Conservation (phyloP, 2,888 invertebrate species). For the Campoplex nolae region DNA sequence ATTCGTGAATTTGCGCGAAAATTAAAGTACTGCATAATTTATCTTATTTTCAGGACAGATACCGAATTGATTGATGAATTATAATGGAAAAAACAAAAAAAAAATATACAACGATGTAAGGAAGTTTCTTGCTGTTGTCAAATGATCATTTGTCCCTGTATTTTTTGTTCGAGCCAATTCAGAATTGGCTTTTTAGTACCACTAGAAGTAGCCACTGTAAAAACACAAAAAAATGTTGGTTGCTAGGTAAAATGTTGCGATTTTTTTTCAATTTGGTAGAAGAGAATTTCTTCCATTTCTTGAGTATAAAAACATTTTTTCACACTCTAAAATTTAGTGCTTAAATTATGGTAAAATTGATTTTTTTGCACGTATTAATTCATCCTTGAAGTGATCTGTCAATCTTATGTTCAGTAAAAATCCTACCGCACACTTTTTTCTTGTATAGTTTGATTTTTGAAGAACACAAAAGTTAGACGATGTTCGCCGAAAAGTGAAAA, state of each 20-base stretch:
- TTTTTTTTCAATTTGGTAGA: background rate
- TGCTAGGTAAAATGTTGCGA: background rate
- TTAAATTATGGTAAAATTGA: background rate
- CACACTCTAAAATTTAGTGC: background rate
- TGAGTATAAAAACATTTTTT: background rate
- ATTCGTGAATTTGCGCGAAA: background rate
- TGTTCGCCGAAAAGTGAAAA: background rate
- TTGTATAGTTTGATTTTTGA: no score
- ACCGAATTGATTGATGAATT: background rate
- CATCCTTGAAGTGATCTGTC: no score
- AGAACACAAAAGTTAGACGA: no score
- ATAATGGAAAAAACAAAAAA: conserved; percentile 14
- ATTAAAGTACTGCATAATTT: background rate
- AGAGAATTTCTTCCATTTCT: background rate
- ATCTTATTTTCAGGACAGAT: background rate
- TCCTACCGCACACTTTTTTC: no score
- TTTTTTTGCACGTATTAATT: no score
- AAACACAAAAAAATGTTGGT: conserved; percentile 59
- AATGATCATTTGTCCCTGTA: background rate
- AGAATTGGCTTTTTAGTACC: conserved; percentile 72
- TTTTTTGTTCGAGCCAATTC: conserved; percentile 55
- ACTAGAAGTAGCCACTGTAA: conserved; percentile 83
- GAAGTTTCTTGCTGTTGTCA: conserved; percentile 20
- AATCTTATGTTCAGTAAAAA: no score
- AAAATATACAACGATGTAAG: conserved; percentile 9